Evolutionary conservation across 2,797 vertebrate species (phyloP).

Genomic region (Schizopygopsis pylzovi): DNA sequence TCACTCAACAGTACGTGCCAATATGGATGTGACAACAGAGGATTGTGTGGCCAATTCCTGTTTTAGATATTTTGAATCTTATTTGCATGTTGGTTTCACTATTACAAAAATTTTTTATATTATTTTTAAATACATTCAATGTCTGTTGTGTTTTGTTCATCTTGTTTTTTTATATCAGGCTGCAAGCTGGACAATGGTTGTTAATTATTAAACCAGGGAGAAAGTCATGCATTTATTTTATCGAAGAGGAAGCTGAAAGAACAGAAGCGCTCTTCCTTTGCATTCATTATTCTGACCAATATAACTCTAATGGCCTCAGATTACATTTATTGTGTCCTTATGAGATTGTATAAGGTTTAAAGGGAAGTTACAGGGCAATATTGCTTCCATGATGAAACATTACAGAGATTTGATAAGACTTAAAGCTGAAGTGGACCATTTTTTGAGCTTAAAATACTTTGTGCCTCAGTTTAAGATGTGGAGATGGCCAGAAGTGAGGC

Average conservation of each 20-base stretch:
- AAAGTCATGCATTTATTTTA: constrained; percentile 30
- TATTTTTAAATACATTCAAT: background rate
- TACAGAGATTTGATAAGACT: background rate
- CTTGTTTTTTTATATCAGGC: constrained; percentile 17
- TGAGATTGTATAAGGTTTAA: constrained; percentile 30
- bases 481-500: background rate
- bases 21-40: constrained; percentile 22
- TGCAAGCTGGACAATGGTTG: constrained; percentile 54
- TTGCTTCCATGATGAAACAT: background rate
- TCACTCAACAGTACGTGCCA: constrained; percentile 44
- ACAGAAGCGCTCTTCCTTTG: constrained; percentile 34
- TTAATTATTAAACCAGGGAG: constrained; percentile 69
- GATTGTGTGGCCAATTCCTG: constrained; percentile 37
- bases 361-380: constrained; percentile 21
- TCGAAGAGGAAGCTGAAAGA: constrained; percentile 47
- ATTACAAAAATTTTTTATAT: background rate
- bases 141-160: background rate
- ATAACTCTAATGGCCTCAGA: constrained; percentile 33
- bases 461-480: background rate
- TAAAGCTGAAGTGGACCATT: background rate
- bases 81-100: background rate
- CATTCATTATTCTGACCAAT: constrained; percentile 15
- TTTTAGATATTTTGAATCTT: background rate
- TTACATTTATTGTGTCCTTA: constrained; percentile 10
- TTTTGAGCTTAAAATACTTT: background rate